Conservation (phyloP, 2,888 invertebrate genomes). For the Rapana venosa region DNA sequence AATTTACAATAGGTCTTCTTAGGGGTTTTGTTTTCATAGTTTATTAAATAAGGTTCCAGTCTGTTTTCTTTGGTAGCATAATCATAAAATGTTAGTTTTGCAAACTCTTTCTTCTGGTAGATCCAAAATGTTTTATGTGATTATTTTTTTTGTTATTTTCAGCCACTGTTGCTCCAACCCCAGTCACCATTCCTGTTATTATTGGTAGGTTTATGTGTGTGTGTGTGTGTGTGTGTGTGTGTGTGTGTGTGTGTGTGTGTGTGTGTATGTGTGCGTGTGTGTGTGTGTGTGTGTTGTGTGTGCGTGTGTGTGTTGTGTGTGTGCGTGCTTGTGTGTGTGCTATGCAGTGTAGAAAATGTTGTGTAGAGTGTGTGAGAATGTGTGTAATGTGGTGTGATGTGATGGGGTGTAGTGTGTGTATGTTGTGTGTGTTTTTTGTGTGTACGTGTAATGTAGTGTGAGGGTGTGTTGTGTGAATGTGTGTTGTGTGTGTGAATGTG, state of each 20-base stretch:
- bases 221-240: not conserved
- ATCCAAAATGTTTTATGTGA: constrained; percentile 3
- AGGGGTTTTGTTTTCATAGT: no score
- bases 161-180: constrained; percentile 38
- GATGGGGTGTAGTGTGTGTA: not conserved
- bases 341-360: no score
- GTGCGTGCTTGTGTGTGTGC: not conserved
- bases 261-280: constrained; percentile 14
- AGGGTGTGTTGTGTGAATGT: not conserved
- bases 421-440: not conserved
- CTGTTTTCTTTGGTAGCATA: no score
- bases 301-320: constrained; percentile 3
- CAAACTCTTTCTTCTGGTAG: no score
- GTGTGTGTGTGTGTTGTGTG: constrained; percentile 9
- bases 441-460: not conserved
- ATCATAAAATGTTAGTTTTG: no score
- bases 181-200: constrained; percentile 41
- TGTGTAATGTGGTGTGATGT: not conserved
- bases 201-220: constrained; percentile 42
- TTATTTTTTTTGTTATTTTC: constrained; percentile 19
- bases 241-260: not conserved
- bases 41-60: no score
- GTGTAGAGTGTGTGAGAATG: not conserved
- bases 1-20: no score
- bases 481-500: not conserved